Evolutionary conservation across 2,797 vertebrate species (phyloP).

Genomic region (Poecile montanus): DNA sequence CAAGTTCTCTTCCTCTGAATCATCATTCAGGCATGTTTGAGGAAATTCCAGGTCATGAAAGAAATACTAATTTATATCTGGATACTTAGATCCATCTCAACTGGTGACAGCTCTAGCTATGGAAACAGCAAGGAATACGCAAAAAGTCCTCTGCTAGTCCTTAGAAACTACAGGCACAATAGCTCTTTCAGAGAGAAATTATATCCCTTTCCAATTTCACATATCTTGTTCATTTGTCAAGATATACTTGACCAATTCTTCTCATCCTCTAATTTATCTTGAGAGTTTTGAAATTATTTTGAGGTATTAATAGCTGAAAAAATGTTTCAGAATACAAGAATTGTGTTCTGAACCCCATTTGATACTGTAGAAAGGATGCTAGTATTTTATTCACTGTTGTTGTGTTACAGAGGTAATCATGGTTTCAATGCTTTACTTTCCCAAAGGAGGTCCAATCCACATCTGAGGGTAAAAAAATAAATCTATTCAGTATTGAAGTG

Average conservation of each 20-base stretch:
- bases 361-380: background rate
- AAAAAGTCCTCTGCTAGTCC: background rate
- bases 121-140: background rate
- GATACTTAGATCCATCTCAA: background rate
- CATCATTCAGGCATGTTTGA: background rate
- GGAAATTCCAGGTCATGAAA: background rate
- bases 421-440: background rate
- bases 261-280: background rate
- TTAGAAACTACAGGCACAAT: background rate
- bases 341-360: background rate
- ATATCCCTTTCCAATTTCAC: background rate
- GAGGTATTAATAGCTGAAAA: background rate
- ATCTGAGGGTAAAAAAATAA: background rate
- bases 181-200: background rate
- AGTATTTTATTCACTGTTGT: background rate
- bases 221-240: conserved; percentile 7
- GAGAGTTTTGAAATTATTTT: conserved; percentile 26
- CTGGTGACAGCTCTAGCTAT: background rate
- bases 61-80: background rate
- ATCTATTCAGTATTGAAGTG: conserved; percentile 17
- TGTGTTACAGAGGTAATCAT: background rate
- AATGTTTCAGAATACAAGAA: background rate
- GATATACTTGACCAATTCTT: background rate
- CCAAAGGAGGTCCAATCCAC: background rate
- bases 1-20: background rate